Conservation (phyloP, 2,797 vertebrate genomes). For the Spinus pinus region DNA sequence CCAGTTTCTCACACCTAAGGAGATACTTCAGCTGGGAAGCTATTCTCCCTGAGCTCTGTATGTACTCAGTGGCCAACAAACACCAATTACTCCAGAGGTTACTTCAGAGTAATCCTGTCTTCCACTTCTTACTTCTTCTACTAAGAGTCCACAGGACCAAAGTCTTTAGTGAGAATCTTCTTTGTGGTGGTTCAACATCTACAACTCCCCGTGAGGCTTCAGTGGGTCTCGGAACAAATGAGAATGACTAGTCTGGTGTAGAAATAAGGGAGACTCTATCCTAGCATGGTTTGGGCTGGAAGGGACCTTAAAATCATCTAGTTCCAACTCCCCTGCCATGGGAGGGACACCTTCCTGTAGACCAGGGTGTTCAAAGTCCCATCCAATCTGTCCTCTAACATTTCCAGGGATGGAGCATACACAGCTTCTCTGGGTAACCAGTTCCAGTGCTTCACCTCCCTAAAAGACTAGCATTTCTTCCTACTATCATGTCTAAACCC, state of each 20-base stretch:
- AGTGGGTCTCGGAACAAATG: background rate
- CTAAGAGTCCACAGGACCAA: fast-evolving
- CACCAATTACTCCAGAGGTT: background rate
- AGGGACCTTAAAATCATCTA: background rate
- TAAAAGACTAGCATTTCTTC: background rate
- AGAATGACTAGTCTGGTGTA: background rate
- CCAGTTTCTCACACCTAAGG: background rate
- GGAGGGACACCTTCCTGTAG: background rate
- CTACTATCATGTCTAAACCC: background rate
- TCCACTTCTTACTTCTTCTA: background rate
- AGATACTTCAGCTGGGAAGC: background rate
- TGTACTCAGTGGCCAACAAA: background rate
- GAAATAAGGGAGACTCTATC: background rate
- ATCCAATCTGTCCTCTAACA: background rate
- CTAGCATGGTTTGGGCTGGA: background rate
- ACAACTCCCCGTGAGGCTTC: background rate
- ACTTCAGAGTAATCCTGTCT: background rate
- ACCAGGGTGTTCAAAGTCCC: background rate
- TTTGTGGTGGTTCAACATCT: background rate
- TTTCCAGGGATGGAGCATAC: background rate
- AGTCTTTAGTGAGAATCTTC: background rate
- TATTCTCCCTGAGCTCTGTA: background rate
- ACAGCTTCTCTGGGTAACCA: background rate
- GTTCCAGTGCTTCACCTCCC: background rate
- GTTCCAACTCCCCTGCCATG: background rate